These are phyloP conservation scores for Drosophila navojoa DNA, from an alignment of 1,140 invertebrate genomes.

Conservation along the genomic window DNA sequence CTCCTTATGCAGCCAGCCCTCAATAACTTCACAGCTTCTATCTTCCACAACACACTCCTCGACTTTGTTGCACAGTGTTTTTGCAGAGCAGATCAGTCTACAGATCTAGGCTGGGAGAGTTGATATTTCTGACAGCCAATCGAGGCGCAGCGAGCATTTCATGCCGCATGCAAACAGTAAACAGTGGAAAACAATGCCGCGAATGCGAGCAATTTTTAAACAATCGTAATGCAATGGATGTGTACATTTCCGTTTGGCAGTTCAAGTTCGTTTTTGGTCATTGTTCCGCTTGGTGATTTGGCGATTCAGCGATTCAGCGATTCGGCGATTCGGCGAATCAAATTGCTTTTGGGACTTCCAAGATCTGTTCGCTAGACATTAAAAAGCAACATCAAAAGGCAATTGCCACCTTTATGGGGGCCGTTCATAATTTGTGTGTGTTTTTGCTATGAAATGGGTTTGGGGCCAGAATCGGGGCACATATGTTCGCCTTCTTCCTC, in stretches of 20 bases:
- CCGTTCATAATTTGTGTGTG: conserved; percentile 36
- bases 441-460: conserved; percentile 10
- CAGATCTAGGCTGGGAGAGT: conserved; percentile 24
- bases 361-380: conserved; percentile 16
- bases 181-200: conserved; percentile 28
- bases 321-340: neutral
- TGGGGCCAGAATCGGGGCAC: conserved; percentile 12
- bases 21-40: too few species aligned
- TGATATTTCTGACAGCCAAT: conserved; percentile 44
- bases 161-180: conserved; percentile 32
- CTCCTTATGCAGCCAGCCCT: too few species aligned
- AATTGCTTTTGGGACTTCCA: neutral
- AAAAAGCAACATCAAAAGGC: conserved; percentile 50
- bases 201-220: neutral
- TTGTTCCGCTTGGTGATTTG: conserved; percentile 24
- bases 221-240: conserved; percentile 21
- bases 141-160: conserved; percentile 39
- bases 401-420: conserved; percentile 49
- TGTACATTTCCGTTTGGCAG: conserved; percentile 31
- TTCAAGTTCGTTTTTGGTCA: conserved; percentile 12
- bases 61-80: neutral
- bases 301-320: neutral
- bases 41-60: too few species aligned
- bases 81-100: conserved; percentile 30
- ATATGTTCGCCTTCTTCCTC: conserved; percentile 31